Conservation (phyloP, 1,140 invertebrate genomes). For the Thaumetopoea pityocampa region DNA sequence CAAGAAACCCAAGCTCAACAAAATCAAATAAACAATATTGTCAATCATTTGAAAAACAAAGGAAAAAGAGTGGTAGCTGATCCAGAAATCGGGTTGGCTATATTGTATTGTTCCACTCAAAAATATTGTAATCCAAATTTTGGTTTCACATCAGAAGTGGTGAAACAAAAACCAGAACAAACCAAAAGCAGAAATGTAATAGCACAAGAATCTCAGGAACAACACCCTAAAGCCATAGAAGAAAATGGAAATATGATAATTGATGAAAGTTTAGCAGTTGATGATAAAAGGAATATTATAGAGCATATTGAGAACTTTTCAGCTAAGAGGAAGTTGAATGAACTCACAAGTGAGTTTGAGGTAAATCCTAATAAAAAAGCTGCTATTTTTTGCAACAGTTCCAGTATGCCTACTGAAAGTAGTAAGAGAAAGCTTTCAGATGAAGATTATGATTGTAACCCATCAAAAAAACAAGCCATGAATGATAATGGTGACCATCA, state of each 20-base stretch:
- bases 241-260: constrained; percentile 46
- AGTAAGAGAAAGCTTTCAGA: constrained; percentile 44
- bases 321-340: constrained; percentile 48
- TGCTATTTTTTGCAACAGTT: constrained; percentile 17
- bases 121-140: constrained; percentile 81
- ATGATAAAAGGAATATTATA: constrained; percentile 11
- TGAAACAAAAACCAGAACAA: constrained; percentile 38
- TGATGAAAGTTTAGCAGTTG: constrained; percentile 48
- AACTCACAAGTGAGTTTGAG: constrained; percentile 22
- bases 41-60: constrained; percentile 67
- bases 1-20: constrained; percentile 71
- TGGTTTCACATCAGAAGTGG: constrained; percentile 58
- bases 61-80: constrained; percentile 78
- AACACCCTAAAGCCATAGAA: constrained; percentile 14
- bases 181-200: constrained; percentile 35
- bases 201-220: constrained; percentile 54
- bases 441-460: constrained; percentile 26
- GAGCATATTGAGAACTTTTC: constrained; percentile 11
- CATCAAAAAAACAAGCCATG: constrained; percentile 37
- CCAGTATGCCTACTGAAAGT: constrained; percentile 13
- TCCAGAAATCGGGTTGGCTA: constrained; percentile 81
- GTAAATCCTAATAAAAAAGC: constrained; percentile 38
- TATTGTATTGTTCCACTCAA: constrained; percentile 78
- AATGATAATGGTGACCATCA: constrained; percentile 34
- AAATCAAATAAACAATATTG: constrained; percentile 61